These are phyloP conservation scores for Acrobeloides nanus DNA, from an alignment of 2,888 invertebrate species.

Conservation along the genomic window DNA sequence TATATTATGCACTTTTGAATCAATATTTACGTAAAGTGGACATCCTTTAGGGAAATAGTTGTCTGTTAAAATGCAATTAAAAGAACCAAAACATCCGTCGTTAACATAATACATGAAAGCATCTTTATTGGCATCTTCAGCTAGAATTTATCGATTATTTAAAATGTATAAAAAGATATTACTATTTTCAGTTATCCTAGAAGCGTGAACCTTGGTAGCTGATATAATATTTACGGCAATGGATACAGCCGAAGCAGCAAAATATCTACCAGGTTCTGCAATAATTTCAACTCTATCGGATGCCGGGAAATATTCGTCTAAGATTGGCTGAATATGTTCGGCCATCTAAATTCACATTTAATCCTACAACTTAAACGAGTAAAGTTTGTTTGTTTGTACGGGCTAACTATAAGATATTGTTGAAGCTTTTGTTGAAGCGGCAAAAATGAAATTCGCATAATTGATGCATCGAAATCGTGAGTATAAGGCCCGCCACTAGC, in stretches of 20 bases:
- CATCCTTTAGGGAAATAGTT: conserved; percentile 63
- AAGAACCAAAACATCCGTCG: conserved; percentile 87
- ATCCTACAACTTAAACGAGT: no score
- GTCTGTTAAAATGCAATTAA: conserved; percentile 92
- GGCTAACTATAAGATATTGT: conserved; percentile 65
- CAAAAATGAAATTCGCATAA: no score
- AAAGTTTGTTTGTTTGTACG: conserved; percentile 73
- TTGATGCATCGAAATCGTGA: no score
- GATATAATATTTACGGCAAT: conserved; percentile 80
- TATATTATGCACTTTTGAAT: no score
- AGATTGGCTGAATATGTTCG: no score
- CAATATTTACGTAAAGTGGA: conserved; percentile 60
- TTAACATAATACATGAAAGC: conserved; percentile 32
- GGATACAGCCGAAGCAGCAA: conserved; percentile 88
- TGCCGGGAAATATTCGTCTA: conserved; percentile 76
- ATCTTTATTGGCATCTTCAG: conserved; percentile 4
- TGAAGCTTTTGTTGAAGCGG: background rate
- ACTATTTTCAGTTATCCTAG: conserved; percentile 11
- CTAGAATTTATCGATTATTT: no score
- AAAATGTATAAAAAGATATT: no score
- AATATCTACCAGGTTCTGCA: conserved; percentile 92
- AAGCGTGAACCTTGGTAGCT: conserved; percentile 60
- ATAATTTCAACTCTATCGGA: conserved; percentile 69
- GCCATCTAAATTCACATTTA: conserved; percentile 73
- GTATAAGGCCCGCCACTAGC: no score